A percentile compares a stretch with the other conserved stretches of the same genome.
Conservation (phyloP, 1,140 invertebrate genomes). For the Diachasma alloeum region DNA sequence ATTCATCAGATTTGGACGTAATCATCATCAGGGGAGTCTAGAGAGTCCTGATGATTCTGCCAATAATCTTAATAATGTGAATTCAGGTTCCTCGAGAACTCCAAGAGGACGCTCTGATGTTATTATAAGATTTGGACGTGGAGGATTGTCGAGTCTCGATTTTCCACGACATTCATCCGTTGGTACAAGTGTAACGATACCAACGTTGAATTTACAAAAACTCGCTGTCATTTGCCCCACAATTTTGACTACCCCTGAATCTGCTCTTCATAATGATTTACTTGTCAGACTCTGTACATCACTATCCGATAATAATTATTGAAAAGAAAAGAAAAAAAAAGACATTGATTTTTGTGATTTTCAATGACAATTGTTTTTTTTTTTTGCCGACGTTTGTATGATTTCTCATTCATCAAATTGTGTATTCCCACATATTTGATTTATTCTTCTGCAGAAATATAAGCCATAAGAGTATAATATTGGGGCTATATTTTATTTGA, state of each 20-base stretch:
- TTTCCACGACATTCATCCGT: neutral
- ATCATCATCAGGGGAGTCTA: slow-evolving; percentile 19
- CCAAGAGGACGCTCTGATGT: slow-evolving; percentile 45
- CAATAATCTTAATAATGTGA: slow-evolving; percentile 32
- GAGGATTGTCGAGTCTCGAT: neutral
- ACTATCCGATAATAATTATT: slow-evolving; percentile 33
- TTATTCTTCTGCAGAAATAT: no score
- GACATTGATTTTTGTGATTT: neutral
- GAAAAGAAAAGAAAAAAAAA: slow-evolving; percentile 17
- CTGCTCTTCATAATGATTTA: slow-evolving; percentile 31
- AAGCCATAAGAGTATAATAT: no score
- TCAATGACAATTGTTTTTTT: no score
- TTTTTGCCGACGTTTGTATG: no score
- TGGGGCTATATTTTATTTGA: neutral
- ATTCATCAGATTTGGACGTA: slow-evolving; percentile 57
- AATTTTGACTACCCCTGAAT: slow-evolving; percentile 14
- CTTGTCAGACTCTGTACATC: slow-evolving; percentile 41
- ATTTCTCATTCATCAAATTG: no score
- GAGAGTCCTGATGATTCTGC: slow-evolving; percentile 30
- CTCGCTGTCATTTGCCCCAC: slow-evolving; percentile 41
- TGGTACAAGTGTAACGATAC: neutral
- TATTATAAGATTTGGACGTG: slow-evolving; percentile 57
- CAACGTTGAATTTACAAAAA: slow-evolving; percentile 34
- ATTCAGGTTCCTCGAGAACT: slow-evolving; percentile 31
- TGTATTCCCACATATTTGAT: no score